These are phyloP conservation scores for Manis javanica DNA, from an alignment of 2,797 vertebrate species.

Conservation along the genomic window DNA sequence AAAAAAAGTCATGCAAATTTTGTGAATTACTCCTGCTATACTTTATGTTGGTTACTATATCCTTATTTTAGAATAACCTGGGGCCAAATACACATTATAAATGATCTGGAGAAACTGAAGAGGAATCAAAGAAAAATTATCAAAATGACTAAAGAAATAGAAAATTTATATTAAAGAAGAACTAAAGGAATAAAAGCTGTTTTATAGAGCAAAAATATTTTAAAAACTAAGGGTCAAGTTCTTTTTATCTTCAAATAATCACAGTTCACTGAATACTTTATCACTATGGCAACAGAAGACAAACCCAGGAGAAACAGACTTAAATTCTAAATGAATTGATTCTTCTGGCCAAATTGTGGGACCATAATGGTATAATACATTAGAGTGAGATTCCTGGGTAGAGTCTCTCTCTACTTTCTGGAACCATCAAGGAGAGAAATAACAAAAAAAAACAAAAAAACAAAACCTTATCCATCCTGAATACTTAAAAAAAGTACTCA, in stretches of 20 bases:
- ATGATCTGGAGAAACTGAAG: constrained; percentile 33
- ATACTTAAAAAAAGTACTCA: background rate
- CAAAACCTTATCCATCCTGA: background rate
- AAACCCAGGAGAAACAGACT: constrained; percentile 19
- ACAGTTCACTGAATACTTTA: constrained; percentile 50
- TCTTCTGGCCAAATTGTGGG: background rate
- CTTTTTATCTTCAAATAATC: constrained; percentile 49
- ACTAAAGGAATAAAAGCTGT: constrained; percentile 19
- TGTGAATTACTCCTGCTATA: constrained; percentile 35
- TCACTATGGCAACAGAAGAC: constrained; percentile 56
- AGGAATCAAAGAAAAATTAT: constrained; percentile 56
- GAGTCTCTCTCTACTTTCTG: background rate
- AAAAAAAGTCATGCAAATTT: background rate
- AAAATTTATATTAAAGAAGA: constrained; percentile 45
- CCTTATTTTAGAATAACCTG: constrained; percentile 48
- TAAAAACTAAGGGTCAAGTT: constrained; percentile 35
- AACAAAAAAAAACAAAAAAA: background rate
- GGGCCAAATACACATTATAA: constrained; percentile 42
- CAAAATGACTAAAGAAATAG: constrained; percentile 25
- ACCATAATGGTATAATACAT: background rate
- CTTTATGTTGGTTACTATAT: background rate
- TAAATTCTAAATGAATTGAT: constrained; percentile 57
- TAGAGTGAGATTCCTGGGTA: background rate
- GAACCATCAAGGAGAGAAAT: background rate
- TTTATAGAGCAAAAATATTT: constrained; percentile 16